phyloP scores from a whole-genome alignment of 2,888 invertebrate genomes.

The Ommatoiulus sabulosus region DNA sequence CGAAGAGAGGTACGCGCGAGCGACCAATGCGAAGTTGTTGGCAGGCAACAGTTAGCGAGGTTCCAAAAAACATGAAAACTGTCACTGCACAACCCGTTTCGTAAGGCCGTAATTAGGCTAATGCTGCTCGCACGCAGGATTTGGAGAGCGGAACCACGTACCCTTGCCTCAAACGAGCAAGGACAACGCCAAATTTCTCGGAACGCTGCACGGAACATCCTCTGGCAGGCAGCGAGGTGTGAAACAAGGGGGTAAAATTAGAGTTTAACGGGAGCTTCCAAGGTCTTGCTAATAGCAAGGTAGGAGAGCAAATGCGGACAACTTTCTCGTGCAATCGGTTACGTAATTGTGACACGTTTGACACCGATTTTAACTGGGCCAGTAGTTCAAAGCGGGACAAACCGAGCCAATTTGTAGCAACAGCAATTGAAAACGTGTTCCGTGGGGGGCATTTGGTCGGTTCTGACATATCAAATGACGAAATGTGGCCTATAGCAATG shows the following conservation, averaged over 20 bases:
- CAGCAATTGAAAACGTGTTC: neutral
- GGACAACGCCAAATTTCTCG: neutral
- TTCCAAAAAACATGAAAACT: neutral
- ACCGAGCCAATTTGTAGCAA: neutral
- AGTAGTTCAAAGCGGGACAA: conserved; percentile 20
- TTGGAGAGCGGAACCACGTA: conserved; percentile 38
- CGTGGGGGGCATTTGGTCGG: conserved; percentile 1
- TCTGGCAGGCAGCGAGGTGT: conserved; percentile 38
- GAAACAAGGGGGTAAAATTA: conserved; percentile 37
- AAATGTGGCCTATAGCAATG: neutral
- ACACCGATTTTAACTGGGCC: neutral
- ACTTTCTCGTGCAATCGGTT: conserved; percentile 37
- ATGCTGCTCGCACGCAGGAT: neutral
- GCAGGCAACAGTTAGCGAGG: neutral
- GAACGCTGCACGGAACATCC: conserved; percentile 18
- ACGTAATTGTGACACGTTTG: neutral
- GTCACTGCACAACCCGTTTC: neutral
- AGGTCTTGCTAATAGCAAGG: conserved; percentile 32
- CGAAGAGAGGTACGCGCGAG: neutral
- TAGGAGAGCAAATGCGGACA: neutral
- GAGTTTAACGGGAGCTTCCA: conserved; percentile 45
- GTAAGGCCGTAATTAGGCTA: neutral
- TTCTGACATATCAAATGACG: conserved; percentile 25
- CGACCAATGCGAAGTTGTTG: neutral
- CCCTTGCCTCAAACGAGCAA: neutral